Conservation (phyloP, 2,113 vertebrate species). For the Istiophorus platypterus region DNA sequence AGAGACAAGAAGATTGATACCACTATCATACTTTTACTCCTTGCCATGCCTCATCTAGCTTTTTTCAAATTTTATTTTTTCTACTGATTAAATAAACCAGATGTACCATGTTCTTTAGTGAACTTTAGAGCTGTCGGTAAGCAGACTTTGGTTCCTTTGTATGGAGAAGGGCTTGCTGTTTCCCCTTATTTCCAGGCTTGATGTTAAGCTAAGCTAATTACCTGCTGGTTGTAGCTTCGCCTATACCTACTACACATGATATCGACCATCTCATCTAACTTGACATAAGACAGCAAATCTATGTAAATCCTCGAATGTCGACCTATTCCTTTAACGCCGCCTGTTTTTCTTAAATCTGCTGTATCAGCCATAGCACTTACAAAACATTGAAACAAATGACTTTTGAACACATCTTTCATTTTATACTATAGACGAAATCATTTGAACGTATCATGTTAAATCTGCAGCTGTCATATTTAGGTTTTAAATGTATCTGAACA, state of each 20-base stretch:
- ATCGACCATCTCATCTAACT: not conserved
- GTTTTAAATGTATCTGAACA: constrained; percentile 19
- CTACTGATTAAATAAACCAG: too few relatives aligned
- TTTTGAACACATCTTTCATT: not conserved
- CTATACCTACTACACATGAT: not conserved
- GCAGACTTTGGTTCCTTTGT: not conserved
- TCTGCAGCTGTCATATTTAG: constrained; percentile 17
- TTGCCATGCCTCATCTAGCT: too few relatives aligned
- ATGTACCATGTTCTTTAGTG: too few relatives aligned
- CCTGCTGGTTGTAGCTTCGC: not conserved
- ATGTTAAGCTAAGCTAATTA: not conserved
- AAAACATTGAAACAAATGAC: constrained; percentile 2
- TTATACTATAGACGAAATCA: not conserved
- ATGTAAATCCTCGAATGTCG: not conserved
- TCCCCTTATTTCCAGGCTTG: not conserved
- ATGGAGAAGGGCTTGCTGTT: not conserved
- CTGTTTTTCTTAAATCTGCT: not conserved
- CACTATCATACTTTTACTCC: too few relatives aligned
- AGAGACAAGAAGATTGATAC: not conserved
- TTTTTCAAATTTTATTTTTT: too few relatives aligned
- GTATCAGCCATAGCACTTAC: constrained; percentile 20
- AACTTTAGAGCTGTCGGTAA: not conserved
- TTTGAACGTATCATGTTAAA: constrained; percentile 17
- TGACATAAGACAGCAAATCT: not conserved
- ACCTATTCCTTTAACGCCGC: not conserved